These are phyloP conservation scores for Acronicta aceris DNA, from an alignment of 2,888 invertebrate genomes.

Conservation along the genomic window DNA sequence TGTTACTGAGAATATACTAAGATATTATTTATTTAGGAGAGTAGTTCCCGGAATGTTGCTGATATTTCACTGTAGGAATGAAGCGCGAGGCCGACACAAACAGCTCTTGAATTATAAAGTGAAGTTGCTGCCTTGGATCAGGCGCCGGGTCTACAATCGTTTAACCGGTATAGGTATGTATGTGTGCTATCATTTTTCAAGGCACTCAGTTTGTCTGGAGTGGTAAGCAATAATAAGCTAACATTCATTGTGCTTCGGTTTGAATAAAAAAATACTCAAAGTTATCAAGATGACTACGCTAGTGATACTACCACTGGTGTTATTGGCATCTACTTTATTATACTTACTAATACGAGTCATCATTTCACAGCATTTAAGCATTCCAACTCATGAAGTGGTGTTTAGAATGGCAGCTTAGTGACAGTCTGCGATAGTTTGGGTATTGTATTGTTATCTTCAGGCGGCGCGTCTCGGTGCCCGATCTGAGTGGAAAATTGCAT, in stretches of 20 bases:
- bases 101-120: slow-evolving; percentile 18
- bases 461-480: slow-evolving; percentile 29
- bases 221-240: too few relatives aligned
- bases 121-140: slow-evolving; percentile 7
- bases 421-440: not conserved
- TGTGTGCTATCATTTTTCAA: too few relatives aligned
- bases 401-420: too few relatives aligned
- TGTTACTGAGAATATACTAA: slow-evolving; percentile 4
- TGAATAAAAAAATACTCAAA: too few relatives aligned
- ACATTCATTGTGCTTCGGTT: too few relatives aligned
- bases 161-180: not conserved
- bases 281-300: too few relatives aligned
- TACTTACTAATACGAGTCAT: slow-evolving; percentile 1
- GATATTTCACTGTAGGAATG: slow-evolving; percentile 1
- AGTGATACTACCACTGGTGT: too few relatives aligned
- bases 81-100: slow-evolving; percentile 2
- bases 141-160: slow-evolving; percentile 7
- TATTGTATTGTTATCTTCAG: slow-evolving; percentile 12
- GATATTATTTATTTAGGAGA: slow-evolving; percentile 9
- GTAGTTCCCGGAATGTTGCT: not conserved
- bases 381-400: slow-evolving; percentile 34
- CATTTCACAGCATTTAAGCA: slow-evolving; percentile 22
- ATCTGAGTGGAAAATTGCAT: slow-evolving; percentile 65
- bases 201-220: too few relatives aligned
- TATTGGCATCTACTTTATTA: too few relatives aligned